Conservation (phyloP, 2,888 invertebrate species). For the Marronus borbonicus region DNA sequence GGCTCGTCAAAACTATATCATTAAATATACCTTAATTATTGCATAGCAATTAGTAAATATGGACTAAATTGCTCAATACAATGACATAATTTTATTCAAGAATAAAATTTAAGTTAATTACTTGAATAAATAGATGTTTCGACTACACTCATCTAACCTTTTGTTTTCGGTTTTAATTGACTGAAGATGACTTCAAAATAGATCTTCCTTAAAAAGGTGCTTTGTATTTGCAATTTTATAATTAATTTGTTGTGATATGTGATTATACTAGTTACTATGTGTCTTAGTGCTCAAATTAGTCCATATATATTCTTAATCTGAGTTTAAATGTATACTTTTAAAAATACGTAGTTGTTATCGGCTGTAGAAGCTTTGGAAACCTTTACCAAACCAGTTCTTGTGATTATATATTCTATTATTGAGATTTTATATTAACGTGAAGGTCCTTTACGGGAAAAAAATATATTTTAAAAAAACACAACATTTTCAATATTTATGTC, state of each 20-base stretch:
- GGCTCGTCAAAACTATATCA: no score
- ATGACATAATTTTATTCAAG: background rate
- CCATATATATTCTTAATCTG: background rate
- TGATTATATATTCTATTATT: no score
- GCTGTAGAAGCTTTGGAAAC: no score
- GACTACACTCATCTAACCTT: background rate
- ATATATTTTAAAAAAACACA: no score
- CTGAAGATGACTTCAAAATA: background rate
- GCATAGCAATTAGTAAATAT: background rate
- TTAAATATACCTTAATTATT: background rate
- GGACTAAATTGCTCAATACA: slow-evolving; percentile 16
- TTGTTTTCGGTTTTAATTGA: background rate
- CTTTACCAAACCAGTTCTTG: no score
- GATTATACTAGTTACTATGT: background rate
- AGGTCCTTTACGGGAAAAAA: background rate
- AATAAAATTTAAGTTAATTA: background rate
- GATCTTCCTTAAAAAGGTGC: background rate
- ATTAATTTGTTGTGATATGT: background rate
- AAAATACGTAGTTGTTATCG: background rate
- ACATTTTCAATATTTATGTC: no score
- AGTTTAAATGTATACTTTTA: no score
- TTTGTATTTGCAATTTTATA: background rate
- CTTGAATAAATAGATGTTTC: background rate
- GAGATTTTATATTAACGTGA: no score
- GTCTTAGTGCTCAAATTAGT: slow-evolving; percentile 11